Evolutionary conservation across 2,113 vertebrate genomes (phyloP).

Genomic region (Piliocolobus tephrosceles): DNA sequence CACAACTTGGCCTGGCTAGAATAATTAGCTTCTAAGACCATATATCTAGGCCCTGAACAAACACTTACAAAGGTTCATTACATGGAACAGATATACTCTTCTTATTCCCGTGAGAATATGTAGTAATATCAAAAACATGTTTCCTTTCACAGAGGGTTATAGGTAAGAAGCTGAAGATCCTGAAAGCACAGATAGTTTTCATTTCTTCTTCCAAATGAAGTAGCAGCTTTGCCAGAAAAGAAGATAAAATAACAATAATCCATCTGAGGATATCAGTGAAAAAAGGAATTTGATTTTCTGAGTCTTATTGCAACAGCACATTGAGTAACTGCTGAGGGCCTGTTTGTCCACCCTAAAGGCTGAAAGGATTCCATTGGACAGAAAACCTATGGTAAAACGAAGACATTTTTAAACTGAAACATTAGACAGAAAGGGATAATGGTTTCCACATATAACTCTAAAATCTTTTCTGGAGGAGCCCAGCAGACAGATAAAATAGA

Average conservation of each 20-base stretch:
- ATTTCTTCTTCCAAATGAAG: conserved; percentile 19
- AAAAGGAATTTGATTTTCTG: conserved; percentile 20
- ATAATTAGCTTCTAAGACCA: conserved; percentile 14
- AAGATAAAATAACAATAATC: not conserved
- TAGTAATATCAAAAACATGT: not conserved
- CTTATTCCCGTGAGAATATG: not conserved
- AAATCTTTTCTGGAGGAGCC: not conserved
- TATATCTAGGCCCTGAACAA: conserved; percentile 3
- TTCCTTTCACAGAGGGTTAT: not conserved
- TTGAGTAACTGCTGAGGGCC: not conserved
- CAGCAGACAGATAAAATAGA: not conserved
- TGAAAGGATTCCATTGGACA: not conserved
- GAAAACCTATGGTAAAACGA: not conserved
- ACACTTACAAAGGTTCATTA: conserved; percentile 26
- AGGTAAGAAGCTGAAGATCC: not conserved
- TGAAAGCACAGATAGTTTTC: not conserved
- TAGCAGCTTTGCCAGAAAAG: not conserved
- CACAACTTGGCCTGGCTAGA: not conserved
- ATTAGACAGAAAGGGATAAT: not conserved
- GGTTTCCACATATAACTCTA: not conserved
- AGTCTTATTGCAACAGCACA: not conserved
- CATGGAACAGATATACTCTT: not conserved
- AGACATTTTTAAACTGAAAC: not conserved
- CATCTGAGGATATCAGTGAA: not conserved
- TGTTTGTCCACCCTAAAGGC: not conserved